Conservation (phyloP, 2,113 vertebrate genomes). For the Geococcyx californianus region DNA sequence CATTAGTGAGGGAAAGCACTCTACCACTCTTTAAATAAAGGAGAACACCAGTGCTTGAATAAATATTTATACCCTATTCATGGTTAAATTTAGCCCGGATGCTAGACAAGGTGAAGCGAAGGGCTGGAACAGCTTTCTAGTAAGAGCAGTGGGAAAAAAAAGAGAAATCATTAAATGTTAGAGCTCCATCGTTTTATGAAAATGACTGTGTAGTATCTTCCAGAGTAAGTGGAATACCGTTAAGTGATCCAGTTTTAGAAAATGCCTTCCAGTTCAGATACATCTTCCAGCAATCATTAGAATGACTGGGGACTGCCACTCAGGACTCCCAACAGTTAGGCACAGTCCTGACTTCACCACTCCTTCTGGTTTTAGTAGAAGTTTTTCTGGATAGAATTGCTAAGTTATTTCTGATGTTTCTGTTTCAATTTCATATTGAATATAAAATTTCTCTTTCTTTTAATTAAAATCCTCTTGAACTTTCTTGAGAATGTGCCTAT, state of each 20-base stretch:
- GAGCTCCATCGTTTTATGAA: not conserved
- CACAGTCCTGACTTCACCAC: not conserved
- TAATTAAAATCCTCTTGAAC: not conserved
- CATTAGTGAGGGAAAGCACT: not conserved
- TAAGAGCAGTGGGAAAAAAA: not conserved
- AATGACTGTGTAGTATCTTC: not conserved
- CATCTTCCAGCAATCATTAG: not conserved
- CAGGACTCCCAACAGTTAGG: not conserved
- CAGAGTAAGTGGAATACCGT: not conserved
- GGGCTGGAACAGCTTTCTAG: not conserved
- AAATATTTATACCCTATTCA: not conserved
- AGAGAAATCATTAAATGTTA: not conserved
- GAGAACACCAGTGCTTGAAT: not conserved
- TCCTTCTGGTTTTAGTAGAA: not conserved
- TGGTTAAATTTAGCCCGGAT: not conserved
- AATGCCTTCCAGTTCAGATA: not conserved
- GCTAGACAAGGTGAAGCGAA: not conserved
- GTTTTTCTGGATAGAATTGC: not conserved
- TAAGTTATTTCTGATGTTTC: not conserved
- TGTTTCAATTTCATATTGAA: not conserved
- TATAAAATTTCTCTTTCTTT: not conserved
- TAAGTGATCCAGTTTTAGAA: not conserved
- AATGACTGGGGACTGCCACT: rapidly evolving
- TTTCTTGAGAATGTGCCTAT: not conserved
- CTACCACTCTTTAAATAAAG: not conserved